Evolutionary conservation across 2,888 invertebrate genomes (phyloP).

Genomic region (Hypomecis punctinalis): DNA sequence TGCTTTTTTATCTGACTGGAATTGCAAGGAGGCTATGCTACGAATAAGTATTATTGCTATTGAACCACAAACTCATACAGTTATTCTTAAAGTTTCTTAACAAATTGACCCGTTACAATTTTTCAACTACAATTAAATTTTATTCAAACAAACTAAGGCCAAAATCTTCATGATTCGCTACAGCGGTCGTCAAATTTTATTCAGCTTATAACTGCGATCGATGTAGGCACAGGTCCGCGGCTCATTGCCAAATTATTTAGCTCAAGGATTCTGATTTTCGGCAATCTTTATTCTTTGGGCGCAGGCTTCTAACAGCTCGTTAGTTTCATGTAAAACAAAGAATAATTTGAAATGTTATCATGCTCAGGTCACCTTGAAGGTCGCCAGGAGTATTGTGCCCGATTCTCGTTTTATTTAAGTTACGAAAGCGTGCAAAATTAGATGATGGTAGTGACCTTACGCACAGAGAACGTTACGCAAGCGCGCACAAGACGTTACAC

Average conservation of each 20-base stretch:
- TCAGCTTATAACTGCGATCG: conserved; percentile 20
- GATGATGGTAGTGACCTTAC: conserved; percentile 79
- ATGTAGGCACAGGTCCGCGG: conserved; percentile 27
- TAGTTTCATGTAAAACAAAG: conserved; percentile 40
- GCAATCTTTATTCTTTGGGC: conserved; percentile 42
- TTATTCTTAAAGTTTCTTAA: conserved; percentile 1
- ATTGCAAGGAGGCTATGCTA: too few relatives aligned
- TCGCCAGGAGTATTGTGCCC: conserved; percentile 49
- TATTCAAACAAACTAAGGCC: conserved; percentile 13
- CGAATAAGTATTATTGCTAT: background rate
- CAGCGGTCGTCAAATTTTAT: conserved; percentile 25
- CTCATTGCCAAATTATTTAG: conserved; percentile 35
- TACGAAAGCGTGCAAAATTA: conserved; percentile 80
- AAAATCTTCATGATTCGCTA: conserved; percentile 21
- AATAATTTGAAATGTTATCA: conserved; percentile 40
- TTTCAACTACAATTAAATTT: conserved; percentile 10
- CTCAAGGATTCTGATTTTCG: conserved; percentile 47
- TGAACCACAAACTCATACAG: background rate
- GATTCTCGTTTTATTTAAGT: conserved; percentile 60
- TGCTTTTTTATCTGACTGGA: too few relatives aligned
- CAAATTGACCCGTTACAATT: conserved; percentile 4
- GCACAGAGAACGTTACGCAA: conserved; percentile 69
- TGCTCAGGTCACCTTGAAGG: conserved; percentile 49
- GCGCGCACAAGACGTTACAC: conserved; percentile 53
- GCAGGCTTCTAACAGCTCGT: conserved; percentile 24